Evolutionary conservation across 2,113 vertebrate species (phyloP).

Genomic region (Aplodontia rufa): DNA sequence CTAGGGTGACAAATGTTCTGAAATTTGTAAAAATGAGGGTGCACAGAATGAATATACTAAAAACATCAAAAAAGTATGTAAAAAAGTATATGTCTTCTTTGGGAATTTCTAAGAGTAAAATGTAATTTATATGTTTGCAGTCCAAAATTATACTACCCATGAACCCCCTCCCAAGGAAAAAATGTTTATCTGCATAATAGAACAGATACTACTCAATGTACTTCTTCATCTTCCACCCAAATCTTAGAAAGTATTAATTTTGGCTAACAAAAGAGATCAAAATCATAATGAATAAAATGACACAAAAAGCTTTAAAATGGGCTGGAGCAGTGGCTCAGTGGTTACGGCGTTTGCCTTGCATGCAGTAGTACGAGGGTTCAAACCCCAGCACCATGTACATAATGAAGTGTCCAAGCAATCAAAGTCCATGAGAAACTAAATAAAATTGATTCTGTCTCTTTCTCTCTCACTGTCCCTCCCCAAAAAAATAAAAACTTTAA

Average conservation of each 20-base stretch:
- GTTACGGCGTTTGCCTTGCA: no score
- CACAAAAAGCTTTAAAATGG: no score
- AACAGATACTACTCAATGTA: not conserved
- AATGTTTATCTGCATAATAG: not conserved
- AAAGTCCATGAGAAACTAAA: no score
- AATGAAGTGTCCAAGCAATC: no score
- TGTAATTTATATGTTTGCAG: not conserved
- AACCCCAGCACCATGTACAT: no score
- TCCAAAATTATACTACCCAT: not conserved
- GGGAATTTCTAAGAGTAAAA: not conserved
- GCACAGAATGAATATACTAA: not conserved
- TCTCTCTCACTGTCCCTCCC: no score
- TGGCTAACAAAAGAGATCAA: not conserved
- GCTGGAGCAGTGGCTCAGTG: no score
- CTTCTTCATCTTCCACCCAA: not conserved
- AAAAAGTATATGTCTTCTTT: not conserved
- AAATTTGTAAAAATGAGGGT: not conserved
- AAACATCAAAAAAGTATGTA: not conserved
- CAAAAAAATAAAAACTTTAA: no score
- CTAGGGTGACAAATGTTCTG: not conserved
- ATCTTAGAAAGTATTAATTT: not conserved
- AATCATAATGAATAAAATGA: not conserved
- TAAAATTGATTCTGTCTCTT: no score
- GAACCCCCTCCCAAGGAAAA: not conserved
- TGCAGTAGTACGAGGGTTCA: no score